Conservation (phyloP, 2,888 invertebrate species). For the Galeopsomyia nigrocyanea region DNA sequence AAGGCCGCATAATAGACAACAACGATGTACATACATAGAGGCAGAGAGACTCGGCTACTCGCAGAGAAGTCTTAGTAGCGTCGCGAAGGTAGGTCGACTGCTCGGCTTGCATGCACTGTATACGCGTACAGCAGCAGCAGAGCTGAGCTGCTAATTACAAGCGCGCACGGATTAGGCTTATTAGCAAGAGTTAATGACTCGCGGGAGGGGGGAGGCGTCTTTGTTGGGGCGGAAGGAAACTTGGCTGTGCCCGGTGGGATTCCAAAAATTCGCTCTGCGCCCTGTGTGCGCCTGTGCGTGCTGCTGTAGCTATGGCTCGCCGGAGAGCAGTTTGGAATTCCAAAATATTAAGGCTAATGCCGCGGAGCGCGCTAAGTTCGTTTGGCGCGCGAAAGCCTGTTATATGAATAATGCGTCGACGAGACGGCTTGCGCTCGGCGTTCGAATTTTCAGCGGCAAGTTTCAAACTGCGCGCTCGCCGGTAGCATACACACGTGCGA, state of each 20-base stretch:
- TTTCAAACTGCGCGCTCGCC: too few species aligned
- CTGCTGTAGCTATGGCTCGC: neutral
- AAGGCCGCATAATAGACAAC: slow-evolving; percentile 1
- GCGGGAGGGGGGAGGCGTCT: slow-evolving; percentile 18
- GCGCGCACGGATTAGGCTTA: slow-evolving; percentile 40
- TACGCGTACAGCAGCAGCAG: slow-evolving; percentile 27
- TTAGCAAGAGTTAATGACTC: slow-evolving; percentile 44
- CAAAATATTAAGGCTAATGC: slow-evolving; percentile 47
- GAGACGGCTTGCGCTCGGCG: slow-evolving; percentile 1
- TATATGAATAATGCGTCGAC: slow-evolving; percentile 45
- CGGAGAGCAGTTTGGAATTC: slow-evolving; percentile 30
- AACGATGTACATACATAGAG: slow-evolving; percentile 1
- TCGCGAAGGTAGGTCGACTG: slow-evolving; percentile 38
- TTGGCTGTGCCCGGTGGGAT: neutral
- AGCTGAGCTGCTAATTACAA: slow-evolving; percentile 47
- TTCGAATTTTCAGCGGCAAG: too few species aligned
- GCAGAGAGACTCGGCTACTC: neutral
- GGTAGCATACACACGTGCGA: neutral
- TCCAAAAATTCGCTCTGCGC: slow-evolving; percentile 24
- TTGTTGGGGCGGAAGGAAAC: neutral
- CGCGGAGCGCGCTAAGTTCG: slow-evolving; percentile 32
- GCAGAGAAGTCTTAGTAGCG: slow-evolving; percentile 44
- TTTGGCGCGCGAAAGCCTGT: slow-evolving; percentile 44
- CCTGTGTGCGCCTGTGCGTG: neutral
- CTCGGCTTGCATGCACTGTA: slow-evolving; percentile 26